Evolutionary conservation across 2,113 vertebrate species (phyloP), one percentile per base, ranked within the genome.

Genomic region (Pluvianellus socialis): DNA sequence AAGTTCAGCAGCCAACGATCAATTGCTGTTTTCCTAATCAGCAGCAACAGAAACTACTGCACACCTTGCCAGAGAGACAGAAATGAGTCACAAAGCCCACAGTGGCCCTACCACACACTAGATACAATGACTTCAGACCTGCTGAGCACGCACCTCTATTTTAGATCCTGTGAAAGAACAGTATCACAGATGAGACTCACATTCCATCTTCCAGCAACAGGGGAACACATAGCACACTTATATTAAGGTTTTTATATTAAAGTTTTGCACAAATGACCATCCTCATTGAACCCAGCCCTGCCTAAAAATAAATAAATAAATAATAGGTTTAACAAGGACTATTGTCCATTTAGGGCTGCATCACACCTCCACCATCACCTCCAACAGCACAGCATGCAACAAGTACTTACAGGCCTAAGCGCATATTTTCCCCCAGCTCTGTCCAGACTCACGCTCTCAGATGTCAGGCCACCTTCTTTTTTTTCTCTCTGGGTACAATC

Each of bases 1-100:
- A 85, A 80, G 55, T 88, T 91, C 92, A 92, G 67, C 53, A 73
- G 79, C 55, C 85, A 81, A 67, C 8, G 35, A 97, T 92, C 89
- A 94, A 53, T 26, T 85, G 49, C 33, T 90, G 42, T 88, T 93
- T 96, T 94, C 92, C 79, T 91, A 88, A 92, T 59, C 86, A 93
- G 4, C 79, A 93, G 4, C 84, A 74, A 27, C 8, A 59, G 75
- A 92, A 94, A 38, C 28, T 84, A 84, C 55, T 67, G 84, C 26
- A 56, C 32, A 52, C 53, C 47, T 77, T 84, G 76, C 71, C 73
- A 86, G 45, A 88, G 74, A 62, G 28, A 40, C 70, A 73, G 44
- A 68, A 88, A 33, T 58, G 38, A 89, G 32, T 79, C 90, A 79
- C 56, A 87, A 84, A 90, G 23, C 44, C 27, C 59, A 23, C 26